These are phyloP conservation scores for Bergia puertoricense DNA, from an alignment of 92 coral and sea anemone genomes.

Conservation along the genomic window DNA sequence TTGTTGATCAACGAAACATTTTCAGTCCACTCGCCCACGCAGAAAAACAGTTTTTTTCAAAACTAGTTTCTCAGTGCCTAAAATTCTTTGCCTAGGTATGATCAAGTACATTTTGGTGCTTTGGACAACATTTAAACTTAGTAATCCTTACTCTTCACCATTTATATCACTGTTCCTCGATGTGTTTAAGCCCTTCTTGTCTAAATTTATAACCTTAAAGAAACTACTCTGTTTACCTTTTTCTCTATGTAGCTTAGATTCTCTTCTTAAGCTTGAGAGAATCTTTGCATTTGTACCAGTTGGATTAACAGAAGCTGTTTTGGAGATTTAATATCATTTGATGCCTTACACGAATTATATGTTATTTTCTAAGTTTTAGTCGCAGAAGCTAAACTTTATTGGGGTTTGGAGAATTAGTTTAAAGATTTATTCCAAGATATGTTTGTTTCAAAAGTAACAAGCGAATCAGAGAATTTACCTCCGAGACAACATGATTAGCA, in stretches of 20 bases:
- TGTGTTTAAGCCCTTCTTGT: neutral
- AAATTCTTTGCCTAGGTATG: neutral
- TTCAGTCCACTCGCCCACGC: too few relatives aligned
- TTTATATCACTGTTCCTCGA: too few relatives aligned
- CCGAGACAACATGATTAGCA: neutral
- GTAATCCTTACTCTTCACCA: neutral
- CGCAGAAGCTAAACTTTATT: neutral
- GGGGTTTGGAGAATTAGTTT: neutral
- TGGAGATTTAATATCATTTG: too few relatives aligned
- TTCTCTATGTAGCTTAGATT: neutral
- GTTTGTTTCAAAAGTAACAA: conserved; percentile 18
- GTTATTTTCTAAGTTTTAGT: too few relatives aligned
- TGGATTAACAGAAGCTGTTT: neutral
- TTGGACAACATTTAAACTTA: too few relatives aligned
- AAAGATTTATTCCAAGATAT: neutral
- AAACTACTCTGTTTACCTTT: neutral
- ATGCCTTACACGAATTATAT: too few relatives aligned
- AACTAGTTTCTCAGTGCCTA: too few relatives aligned
- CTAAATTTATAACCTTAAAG: neutral
- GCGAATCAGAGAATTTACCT: neutral
- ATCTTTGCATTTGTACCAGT: neutral
- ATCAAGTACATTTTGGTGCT: neutral
- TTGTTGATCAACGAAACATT: too few relatives aligned
- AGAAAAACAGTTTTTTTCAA: too few relatives aligned
- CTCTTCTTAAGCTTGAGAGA: neutral